phyloP scores from a whole-genome alignment of 2,113 vertebrate genomes.

The Cariama cristata region DNA sequence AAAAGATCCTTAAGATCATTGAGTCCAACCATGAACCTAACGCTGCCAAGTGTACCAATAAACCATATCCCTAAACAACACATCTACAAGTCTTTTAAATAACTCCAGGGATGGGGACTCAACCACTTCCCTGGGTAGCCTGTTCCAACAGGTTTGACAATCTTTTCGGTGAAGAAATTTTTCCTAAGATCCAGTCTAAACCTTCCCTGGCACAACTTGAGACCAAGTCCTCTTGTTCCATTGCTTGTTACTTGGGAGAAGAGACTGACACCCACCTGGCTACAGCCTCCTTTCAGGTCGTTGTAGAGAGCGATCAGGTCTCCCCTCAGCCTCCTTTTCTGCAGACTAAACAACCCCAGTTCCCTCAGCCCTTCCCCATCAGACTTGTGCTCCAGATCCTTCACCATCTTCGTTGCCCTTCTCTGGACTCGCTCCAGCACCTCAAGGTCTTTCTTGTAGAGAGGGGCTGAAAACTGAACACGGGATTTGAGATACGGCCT shows the following conservation, averaged over 20 bases:
- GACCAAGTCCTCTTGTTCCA: background rate
- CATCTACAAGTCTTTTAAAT: background rate
- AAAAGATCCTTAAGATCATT: background rate
- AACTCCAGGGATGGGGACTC: background rate
- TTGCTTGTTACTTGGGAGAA: background rate
- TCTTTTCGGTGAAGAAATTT: rapidly evolving
- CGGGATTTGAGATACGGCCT: background rate
- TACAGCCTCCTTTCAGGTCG: too few relatives aligned
- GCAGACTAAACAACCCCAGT: too few relatives aligned
- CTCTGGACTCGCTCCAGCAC: too few relatives aligned
- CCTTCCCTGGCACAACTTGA: background rate
- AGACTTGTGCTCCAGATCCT: too few relatives aligned
- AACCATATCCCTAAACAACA: background rate
- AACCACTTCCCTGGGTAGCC: background rate
- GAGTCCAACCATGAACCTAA: background rate
- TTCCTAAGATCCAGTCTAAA: background rate
- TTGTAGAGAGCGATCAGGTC: too few relatives aligned
- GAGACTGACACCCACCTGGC: too few relatives aligned
- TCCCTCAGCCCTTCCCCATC: too few relatives aligned
- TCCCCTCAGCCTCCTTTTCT: too few relatives aligned
- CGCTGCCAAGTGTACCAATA: rapidly evolving
- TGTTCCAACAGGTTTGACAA: background rate
- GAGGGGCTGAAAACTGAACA: background rate
- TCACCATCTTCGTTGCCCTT: too few relatives aligned
- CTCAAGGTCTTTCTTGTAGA: background rate